Evolutionary conservation across 1,140 invertebrate genomes (phyloP), one percentile per base, ranked within the genome.

Genomic region (Scaptomyza montana): DNA sequence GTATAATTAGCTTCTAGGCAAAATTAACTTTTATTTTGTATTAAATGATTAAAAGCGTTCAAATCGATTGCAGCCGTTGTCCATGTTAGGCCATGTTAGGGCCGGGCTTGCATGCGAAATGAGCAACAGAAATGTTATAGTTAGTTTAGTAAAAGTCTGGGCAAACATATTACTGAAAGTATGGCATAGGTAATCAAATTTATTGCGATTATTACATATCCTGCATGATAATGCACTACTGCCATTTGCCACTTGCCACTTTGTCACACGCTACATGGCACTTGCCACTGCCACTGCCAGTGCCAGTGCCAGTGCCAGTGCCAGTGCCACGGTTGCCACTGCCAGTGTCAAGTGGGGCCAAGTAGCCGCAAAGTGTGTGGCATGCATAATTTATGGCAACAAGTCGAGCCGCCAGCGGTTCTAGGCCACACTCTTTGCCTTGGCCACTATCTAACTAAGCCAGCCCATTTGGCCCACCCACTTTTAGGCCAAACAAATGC

Each of bases 101-200:
- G 16, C 16, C 16, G 1, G 5, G 7, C 5, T 6, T 30, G 30
- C 30, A 30, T 30, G 30, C 21, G 21, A 25, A 25, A 25, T 25
- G 21, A 25, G 21, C 21, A 25, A 25, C 21, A 25, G 3, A 25
- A 33, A 33, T 33, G 30, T 5, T 33, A 33, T 33, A 5, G 2
- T 33, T 25, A 33, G 5, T 6, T 33, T 33, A 33, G 30, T 33
- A 5, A 36, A 2, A 36, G 21, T 25, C 21, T 25, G 21, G 21
- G 21, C 21, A 25, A 25, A 25, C 2, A 25, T 25, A 25, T 25
- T 36, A 57, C 41, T 60, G 25, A 39, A 56, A 63, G 73, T 69
- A 68, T 77, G 63, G 28, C 49, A 59, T 50, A 74, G 74, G 70
- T 77, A 74, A 77, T 77, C 74, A 73, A 77, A 77, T 74, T 74